Conservation (phyloP, 1,140 invertebrate species). For the Polypedilum pembai region DNA sequence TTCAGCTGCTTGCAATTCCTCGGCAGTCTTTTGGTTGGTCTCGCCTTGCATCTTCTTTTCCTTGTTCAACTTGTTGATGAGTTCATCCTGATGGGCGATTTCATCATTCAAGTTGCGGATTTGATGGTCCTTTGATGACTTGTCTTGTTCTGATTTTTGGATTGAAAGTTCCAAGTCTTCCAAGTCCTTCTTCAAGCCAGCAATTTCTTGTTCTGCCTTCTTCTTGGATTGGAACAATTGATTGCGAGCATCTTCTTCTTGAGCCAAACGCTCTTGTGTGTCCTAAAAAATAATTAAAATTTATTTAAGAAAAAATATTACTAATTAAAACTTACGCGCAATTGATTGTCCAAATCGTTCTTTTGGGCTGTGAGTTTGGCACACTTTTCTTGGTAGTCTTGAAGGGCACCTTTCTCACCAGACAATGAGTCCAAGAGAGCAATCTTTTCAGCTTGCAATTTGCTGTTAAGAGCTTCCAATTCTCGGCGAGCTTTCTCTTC, state of each 20-base stretch:
- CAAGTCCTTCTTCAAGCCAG: slow-evolving; percentile 91
- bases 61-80: slow-evolving; percentile 98
- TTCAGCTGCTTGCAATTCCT: slow-evolving; percentile 94
- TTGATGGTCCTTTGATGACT: slow-evolving; percentile 97
- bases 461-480: slow-evolving; percentile 85
- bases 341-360: slow-evolving; percentile 89
- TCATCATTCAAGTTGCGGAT: slow-evolving; percentile 98
- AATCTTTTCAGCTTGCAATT: slow-evolving; percentile 88
- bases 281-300: slow-evolving; percentile 59
- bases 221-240: slow-evolving; percentile 88
- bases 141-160: slow-evolving; percentile 90
- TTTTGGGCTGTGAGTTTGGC: slow-evolving; percentile 93
- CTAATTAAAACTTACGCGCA: slow-evolving; percentile 64
- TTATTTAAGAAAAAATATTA: too few species aligned
- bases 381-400: slow-evolving; percentile 86
- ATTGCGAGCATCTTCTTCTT: slow-evolving; percentile 92
- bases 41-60: slow-evolving; percentile 98
- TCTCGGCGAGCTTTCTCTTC: slow-evolving; percentile 96
- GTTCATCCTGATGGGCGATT: slow-evolving; percentile 97
- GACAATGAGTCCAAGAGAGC: slow-evolving; percentile 79
- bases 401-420: slow-evolving; percentile 79
- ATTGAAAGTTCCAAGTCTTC: slow-evolving; percentile 89
- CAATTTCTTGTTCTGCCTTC: slow-evolving; percentile 90
- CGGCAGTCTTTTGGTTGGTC: slow-evolving; percentile 88
- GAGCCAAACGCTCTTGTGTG: slow-evolving; percentile 87